A percentile compares a stretch with the other conserved stretches of the same genome.
phyloP scores from a whole-genome alignment of 2,888 invertebrate species.

The Clostera curtula region DNA sequence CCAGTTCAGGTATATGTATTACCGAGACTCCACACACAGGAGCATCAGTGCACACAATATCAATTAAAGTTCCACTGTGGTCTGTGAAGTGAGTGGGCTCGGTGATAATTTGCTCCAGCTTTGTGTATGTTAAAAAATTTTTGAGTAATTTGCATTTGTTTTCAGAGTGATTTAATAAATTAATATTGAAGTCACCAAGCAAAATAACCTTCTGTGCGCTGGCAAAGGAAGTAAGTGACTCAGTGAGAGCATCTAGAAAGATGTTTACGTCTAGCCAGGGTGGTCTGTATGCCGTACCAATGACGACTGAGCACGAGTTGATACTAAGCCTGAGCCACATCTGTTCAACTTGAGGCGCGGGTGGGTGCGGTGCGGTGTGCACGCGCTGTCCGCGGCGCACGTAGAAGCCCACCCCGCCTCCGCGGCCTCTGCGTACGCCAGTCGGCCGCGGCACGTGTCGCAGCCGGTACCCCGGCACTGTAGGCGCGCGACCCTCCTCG shows the following conservation, averaged over 20 bases:
- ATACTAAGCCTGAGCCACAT: background rate
- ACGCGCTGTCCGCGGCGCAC: background rate
- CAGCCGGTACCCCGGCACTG: too few species aligned
- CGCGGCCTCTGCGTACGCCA: too few species aligned
- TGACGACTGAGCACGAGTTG: background rate
- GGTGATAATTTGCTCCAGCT: background rate
- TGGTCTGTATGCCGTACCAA: conserved; percentile 1
- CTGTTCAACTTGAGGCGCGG: background rate
- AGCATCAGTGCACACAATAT: background rate
- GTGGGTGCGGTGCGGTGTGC: background rate
- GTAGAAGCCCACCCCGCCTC: background rate
- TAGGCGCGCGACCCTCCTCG: too few species aligned
- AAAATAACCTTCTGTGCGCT: background rate
- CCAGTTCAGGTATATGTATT: background rate
- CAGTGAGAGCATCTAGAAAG: background rate
- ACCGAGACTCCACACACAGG: background rate
- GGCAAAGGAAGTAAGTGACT: background rate
- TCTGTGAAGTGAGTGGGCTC: background rate
- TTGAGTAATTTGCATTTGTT: background rate
- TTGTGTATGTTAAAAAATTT: background rate
- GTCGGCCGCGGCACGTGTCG: too few species aligned
- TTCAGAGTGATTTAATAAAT: background rate
- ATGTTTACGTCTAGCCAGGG: conserved; percentile 1
- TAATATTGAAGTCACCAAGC: conserved; percentile 3
- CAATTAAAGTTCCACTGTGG: background rate